phyloP scores from a whole-genome alignment of 2,113 vertebrate species.

The Onychorhynchus coronatus region DNA sequence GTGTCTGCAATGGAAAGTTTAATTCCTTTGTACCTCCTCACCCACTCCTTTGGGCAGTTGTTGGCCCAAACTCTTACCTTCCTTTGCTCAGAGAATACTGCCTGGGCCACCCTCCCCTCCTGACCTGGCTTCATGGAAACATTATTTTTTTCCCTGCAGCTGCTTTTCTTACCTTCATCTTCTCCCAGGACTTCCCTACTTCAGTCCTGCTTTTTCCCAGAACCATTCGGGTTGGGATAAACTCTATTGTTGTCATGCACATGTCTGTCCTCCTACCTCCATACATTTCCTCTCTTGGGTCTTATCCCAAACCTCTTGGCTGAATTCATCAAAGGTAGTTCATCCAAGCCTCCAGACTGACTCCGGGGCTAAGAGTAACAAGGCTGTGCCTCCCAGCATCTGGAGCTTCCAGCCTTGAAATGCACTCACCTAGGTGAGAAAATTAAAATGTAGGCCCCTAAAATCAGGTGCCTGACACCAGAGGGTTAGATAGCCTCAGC shows the following conservation, averaged over 20 bases:
- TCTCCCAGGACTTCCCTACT: background rate
- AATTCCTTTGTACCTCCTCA: background rate
- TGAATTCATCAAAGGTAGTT: background rate
- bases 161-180: background rate
- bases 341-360: background rate
- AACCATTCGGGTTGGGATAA: rapidly evolving
- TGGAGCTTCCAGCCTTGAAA: background rate
- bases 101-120: background rate
- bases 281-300: no score
- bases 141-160: background rate
- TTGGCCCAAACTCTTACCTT: background rate
- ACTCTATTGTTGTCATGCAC: background rate
- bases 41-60: background rate
- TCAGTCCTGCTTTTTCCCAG: background rate
- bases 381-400: background rate
- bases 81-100: no score
- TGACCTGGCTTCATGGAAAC: rapidly evolving
- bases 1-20: background rate
- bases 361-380: rapidly evolving
- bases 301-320: background rate
- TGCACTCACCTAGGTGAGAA: background rate
- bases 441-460: background rate
- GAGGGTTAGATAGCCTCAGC: background rate
- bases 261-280: background rate
- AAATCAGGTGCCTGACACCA: background rate